A percentile compares a stretch with the other conserved stretches of the same genome.
Evolutionary conservation across 2,113 vertebrate species (phyloP).

Genomic region (Otocyon megalotis): DNA sequence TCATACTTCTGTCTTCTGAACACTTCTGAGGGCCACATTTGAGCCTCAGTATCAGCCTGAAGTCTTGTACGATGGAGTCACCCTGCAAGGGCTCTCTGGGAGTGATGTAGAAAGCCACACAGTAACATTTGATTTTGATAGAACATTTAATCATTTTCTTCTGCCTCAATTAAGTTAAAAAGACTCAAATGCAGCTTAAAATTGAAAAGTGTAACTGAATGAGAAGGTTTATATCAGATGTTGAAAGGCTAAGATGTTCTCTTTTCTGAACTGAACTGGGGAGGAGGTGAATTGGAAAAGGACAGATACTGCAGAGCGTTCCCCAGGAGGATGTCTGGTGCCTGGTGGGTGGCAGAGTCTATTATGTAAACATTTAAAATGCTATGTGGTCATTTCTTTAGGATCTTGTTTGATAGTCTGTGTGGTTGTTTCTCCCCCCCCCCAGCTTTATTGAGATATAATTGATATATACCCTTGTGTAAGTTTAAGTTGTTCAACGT

Average conservation of each 20-base stretch:
- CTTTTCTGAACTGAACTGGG: constrained; percentile 47
- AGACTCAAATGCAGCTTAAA: constrained; percentile 64
- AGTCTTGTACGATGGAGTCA: constrained; percentile 18
- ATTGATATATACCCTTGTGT: background rate
- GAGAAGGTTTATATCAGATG: constrained; percentile 64
- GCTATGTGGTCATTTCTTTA: constrained; percentile 52
- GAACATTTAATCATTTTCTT: constrained; percentile 77
- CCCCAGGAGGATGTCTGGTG: background rate
- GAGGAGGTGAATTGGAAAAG: background rate
- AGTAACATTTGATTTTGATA: constrained; percentile 64
- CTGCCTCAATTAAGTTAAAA: constrained; percentile 65
- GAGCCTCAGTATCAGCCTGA: constrained; percentile 44
- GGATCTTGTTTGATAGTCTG: constrained; percentile 41
- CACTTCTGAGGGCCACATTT: constrained; percentile 65
- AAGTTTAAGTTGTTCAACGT: background rate
- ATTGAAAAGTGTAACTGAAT: constrained; percentile 73
- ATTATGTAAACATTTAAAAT: constrained; percentile 61
- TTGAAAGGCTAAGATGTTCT: constrained; percentile 51
- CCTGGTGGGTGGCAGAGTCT: constrained; percentile 23
- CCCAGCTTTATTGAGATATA: background rate
- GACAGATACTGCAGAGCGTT: background rate
- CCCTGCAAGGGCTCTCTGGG: background rate
- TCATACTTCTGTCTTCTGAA: constrained; percentile 75
- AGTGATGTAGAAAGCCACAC: constrained; percentile 12
- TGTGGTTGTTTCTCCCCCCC: background rate